phyloP scores from a whole-genome alignment of 1,140 invertebrate genomes.

The Aradophagus sp. region DNA sequence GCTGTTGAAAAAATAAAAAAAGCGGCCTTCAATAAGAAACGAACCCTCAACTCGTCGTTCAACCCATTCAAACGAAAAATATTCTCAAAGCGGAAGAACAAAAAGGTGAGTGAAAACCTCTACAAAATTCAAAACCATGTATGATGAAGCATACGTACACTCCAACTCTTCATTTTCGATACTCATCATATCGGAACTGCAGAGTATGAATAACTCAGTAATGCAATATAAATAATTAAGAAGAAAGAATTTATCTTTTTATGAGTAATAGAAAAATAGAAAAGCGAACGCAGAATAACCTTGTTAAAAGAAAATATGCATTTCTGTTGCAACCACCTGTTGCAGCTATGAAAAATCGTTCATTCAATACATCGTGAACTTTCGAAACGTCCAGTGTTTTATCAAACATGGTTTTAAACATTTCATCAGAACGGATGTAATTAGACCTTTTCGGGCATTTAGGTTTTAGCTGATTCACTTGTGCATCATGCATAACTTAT shows the following conservation, averaged over 20 bases:
- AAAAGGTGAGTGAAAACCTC: too few species aligned
- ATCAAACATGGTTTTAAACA: conserved; percentile 17
- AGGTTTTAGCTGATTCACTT: too few species aligned
- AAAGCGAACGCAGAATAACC: conserved; percentile 49
- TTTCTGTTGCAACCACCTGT: conserved; percentile 59
- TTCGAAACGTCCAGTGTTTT: conserved; percentile 39
- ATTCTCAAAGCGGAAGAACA: too few species aligned
- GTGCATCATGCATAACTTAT: too few species aligned
- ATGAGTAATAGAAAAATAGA: conserved; percentile 51
- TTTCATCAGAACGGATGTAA: conserved; percentile 25
- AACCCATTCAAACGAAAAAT: too few species aligned
- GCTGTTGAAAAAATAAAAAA: too few species aligned
- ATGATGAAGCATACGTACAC: too few species aligned
- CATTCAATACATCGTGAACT: conserved; percentile 52
- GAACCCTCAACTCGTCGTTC: too few species aligned
- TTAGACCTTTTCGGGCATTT: too few species aligned
- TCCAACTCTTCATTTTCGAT: too few species aligned
- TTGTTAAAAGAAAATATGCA: conserved; percentile 56
- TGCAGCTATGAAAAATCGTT: conserved; percentile 57
- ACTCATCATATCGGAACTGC: conserved; percentile 14
- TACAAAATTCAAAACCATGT: too few species aligned
- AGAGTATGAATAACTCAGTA: conserved; percentile 37
- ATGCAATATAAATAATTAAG: conserved; percentile 51
- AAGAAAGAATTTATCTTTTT: conserved; percentile 52
- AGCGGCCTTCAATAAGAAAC: too few species aligned